Conservation (phyloP, 2,797 vertebrate genomes). For the Pipistrellus pipistrellus region DNA sequence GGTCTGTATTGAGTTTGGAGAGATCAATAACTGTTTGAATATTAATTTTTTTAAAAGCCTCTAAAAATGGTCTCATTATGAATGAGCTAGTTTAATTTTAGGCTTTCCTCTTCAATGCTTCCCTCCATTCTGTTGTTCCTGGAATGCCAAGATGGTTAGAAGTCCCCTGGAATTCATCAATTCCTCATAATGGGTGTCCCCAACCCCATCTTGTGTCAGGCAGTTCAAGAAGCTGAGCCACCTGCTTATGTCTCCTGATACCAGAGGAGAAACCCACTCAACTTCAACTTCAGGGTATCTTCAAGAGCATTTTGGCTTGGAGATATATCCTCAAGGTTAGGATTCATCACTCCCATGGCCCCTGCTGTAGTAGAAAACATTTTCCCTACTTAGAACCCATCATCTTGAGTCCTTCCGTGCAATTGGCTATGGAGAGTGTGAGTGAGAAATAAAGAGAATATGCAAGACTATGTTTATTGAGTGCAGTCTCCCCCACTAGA, state of each 20-base stretch:
- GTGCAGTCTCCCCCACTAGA: background rate
- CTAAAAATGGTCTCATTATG: background rate
- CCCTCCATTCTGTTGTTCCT: constrained; percentile 28
- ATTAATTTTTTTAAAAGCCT: background rate
- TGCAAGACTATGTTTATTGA: background rate
- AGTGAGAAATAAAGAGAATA: background rate
- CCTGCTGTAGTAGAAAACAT: background rate
- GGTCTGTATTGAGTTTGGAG: background rate
- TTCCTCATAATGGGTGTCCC: background rate
- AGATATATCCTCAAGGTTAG: background rate
- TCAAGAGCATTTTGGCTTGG: background rate
- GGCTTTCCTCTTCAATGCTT: background rate
- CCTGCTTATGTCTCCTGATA: background rate
- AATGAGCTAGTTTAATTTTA: constrained; percentile 3
- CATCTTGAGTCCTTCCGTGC: background rate
- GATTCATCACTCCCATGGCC: background rate
- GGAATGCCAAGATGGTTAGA: background rate
- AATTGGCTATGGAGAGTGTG: background rate
- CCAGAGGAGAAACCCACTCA: background rate
- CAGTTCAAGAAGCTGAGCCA: background rate
- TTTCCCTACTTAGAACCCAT: background rate
- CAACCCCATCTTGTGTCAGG: background rate
- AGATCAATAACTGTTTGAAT: background rate
- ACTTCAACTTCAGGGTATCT: background rate
- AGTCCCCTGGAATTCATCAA: background rate